These are phyloP conservation scores for Euglossa dilemma DNA, from an alignment of 1,140 invertebrate genomes.

Conservation along the genomic window DNA sequence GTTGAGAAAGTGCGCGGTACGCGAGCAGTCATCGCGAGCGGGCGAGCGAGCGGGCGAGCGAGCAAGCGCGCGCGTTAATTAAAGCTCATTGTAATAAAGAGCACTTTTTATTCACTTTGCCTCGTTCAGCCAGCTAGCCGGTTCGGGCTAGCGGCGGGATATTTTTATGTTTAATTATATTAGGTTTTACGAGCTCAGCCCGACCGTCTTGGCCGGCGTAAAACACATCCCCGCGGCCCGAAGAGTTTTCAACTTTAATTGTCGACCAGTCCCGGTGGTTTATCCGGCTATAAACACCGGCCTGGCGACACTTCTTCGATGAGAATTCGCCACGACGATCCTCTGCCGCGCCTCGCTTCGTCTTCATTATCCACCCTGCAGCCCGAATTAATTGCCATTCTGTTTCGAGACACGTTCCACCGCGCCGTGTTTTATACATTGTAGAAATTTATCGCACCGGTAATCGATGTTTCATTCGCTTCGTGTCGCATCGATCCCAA, in stretches of 20 bases:
- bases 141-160: conserved; percentile 45
- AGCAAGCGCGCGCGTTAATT: conserved; percentile 69
- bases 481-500: background rate
- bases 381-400: conserved; percentile 11
- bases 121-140: conserved; percentile 61
- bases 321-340: conserved; percentile 9
- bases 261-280: conserved; percentile 59
- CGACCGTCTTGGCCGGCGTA: conserved; percentile 66
- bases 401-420: background rate
- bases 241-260: conserved; percentile 72
- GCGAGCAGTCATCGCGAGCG: conserved; percentile 67
- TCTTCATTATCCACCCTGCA: conserved; percentile 22
- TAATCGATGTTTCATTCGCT: background rate
- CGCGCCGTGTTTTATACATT: background rate
- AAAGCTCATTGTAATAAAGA: conserved; percentile 79
- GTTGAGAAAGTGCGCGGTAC: conserved; percentile 71
- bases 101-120: conserved; percentile 73
- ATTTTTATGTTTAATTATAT: conserved; percentile 77
- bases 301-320: conserved; percentile 37
- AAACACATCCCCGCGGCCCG: conserved; percentile 55
- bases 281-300: conserved; percentile 59
- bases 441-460: background rate
- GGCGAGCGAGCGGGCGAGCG: background rate
- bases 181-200: conserved; percentile 67
- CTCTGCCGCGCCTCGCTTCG: background rate